A percentile compares a stretch with the other conserved stretches of the same genome.
Conservation (phyloP, 2,113 vertebrate genomes). For the Thunnus thynnus region DNA sequence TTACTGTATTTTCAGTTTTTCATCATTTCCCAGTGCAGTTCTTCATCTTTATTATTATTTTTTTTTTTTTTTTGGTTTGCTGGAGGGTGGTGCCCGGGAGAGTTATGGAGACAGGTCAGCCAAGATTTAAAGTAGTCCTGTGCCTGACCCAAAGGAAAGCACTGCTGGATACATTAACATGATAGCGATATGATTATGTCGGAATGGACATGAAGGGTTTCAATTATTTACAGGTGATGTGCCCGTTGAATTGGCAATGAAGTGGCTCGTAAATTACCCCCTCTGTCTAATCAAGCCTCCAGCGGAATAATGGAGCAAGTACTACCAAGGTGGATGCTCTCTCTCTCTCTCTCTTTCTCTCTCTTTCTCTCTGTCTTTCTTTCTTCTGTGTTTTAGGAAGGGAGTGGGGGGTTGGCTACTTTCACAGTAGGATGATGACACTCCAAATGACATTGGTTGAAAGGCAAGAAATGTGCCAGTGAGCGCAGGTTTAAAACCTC, state of each 20-base stretch:
- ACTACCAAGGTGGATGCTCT: constrained; percentile 49
- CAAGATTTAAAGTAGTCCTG: constrained; percentile 75
- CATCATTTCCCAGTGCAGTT: constrained; percentile 52
- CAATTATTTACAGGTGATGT: constrained; percentile 88
- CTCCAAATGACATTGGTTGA: constrained; percentile 77
- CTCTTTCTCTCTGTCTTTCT: constrained; percentile 24
- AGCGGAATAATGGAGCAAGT: constrained; percentile 81
- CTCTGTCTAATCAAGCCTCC: constrained; percentile 83
- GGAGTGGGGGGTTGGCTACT: constrained; percentile 45
- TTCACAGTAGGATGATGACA: constrained; percentile 69
- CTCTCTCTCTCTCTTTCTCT: constrained; percentile 23
- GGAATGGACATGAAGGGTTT: constrained; percentile 84
- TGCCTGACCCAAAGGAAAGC: constrained; percentile 70
- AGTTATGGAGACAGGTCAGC: constrained; percentile 72
- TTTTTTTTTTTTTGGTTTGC: constrained; percentile 51
- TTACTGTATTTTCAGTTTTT: constrained; percentile 60
- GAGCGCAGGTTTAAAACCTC: constrained; percentile 75
- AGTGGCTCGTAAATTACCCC: constrained; percentile 82
- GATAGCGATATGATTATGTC: constrained; percentile 83
- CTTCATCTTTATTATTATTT: constrained; percentile 54
- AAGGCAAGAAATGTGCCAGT: constrained; percentile 73
- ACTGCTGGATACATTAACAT: constrained; percentile 76
- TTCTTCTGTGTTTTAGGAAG: constrained; percentile 49
- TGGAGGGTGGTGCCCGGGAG: constrained; percentile 47
- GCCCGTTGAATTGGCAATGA: constrained; percentile 83